Conservation (phyloP, 2,888 invertebrate species). For the Trimorus sp. region DNA sequence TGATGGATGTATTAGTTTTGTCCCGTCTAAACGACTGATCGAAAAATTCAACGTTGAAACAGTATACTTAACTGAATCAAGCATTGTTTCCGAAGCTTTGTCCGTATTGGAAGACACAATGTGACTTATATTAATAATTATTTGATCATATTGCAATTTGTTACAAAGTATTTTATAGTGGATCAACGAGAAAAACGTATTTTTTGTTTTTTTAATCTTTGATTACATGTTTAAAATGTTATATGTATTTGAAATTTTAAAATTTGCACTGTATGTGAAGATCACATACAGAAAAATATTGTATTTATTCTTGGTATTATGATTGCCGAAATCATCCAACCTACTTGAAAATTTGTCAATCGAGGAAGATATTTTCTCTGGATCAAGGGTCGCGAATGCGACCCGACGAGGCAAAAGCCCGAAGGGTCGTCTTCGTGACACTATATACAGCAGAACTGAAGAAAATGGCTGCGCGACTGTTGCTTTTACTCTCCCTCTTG, state of each 20-base stretch:
- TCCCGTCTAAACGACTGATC: neutral
- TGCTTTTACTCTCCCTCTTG: no score
- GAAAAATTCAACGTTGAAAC: conserved; percentile 8
- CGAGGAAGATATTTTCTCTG: no score
- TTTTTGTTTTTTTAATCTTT: conserved; percentile 13
- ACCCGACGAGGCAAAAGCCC: no score
- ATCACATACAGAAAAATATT: no score
- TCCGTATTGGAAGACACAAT: neutral
- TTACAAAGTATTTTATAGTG: neutral
- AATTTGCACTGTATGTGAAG: no score
- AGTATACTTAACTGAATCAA: conserved; percentile 10
- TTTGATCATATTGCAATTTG: neutral
- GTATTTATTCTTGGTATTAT: no score
- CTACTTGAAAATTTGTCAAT: no score
- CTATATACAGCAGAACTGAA: no score
- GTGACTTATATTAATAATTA: neutral
- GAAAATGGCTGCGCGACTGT: no score
- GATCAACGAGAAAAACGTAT: conserved; percentile 8
- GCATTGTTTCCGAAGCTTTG: conserved; percentile 11
- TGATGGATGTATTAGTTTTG: conserved; percentile 1
- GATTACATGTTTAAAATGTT: conserved; percentile 17
- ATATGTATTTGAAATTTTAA: conserved; percentile 10
- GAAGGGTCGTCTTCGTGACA: no score
- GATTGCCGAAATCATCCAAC: no score
- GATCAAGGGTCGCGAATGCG: no score